Evolutionary conservation across 2,113 vertebrate species (phyloP).

Genomic region (Stigmatopora argus): DNA sequence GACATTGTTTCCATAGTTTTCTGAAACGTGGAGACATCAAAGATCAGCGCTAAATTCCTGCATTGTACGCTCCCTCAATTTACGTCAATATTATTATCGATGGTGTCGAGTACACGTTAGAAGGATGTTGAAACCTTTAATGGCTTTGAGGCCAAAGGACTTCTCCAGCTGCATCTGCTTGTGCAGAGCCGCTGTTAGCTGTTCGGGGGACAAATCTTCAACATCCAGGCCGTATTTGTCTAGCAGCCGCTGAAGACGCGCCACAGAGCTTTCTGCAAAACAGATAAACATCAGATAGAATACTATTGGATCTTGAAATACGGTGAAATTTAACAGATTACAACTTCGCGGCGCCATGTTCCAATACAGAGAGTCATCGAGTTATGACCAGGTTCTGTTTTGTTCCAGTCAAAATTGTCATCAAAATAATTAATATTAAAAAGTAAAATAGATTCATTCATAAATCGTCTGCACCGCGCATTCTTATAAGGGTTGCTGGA

Average conservation of each 20-base stretch:
- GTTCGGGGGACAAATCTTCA: conserved; percentile 75
- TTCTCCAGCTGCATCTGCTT: conserved; percentile 74
- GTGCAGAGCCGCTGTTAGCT: conserved; percentile 71
- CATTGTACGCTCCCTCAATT: not conserved
- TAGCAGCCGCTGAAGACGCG: conserved; percentile 74
- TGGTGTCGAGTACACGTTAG: not conserved
- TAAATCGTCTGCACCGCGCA: too few species aligned
- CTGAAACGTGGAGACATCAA: conserved; percentile 28
- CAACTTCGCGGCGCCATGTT: too few species aligned
- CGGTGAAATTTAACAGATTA: too few species aligned
- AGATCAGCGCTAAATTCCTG: not conserved
- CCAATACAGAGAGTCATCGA: too few species aligned
- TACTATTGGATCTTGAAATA: not conserved
- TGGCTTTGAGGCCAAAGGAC: conserved; percentile 21
- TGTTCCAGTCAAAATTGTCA: too few species aligned
- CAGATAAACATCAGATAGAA: not conserved
- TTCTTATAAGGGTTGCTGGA: too few species aligned
- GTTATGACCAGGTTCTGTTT: too few species aligned
- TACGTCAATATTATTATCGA: not conserved
- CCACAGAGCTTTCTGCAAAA: conserved; percentile 60
- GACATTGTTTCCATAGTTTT: conserved; percentile 31
- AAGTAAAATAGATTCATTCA: too few species aligned
- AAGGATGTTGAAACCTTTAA: conserved; percentile 37
- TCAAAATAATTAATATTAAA: too few species aligned
- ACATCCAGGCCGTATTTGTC: conserved; percentile 78